Conservation (phyloP, 2,797 vertebrate genomes). For the Eupleurogrammus muticus region DNA sequence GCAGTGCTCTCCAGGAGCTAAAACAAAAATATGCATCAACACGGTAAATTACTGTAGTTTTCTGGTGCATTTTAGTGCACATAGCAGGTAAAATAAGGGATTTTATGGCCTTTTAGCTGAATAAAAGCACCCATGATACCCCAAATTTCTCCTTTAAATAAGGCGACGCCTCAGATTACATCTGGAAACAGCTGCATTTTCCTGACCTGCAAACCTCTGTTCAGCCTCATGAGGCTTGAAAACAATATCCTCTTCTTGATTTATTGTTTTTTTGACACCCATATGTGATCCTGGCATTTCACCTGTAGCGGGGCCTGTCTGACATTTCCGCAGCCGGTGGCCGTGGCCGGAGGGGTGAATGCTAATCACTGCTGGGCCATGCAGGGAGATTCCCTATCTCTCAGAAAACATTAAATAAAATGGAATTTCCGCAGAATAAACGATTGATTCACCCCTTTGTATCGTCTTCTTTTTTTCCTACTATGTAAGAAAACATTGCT, state of each 20-base stretch:
- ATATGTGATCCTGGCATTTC: constrained; percentile 45
- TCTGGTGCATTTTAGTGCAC: too few relatives aligned
- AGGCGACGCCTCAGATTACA: too few relatives aligned
- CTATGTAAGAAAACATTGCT: constrained; percentile 11
- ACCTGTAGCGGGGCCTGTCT: constrained; percentile 48
- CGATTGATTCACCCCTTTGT: neutral
- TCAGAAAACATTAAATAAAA: constrained; percentile 7
- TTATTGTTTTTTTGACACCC: constrained; percentile 55
- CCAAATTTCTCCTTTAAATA: too few relatives aligned
- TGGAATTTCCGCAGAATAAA: constrained; percentile 22
- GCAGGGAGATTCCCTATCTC: constrained; percentile 6
- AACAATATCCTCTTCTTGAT: constrained; percentile 52
- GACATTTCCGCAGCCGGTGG: constrained; percentile 61
- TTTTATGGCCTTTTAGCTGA: too few relatives aligned
- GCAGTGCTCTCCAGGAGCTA: too few relatives aligned
- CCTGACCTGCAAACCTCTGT: neutral
- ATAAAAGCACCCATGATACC: too few relatives aligned
- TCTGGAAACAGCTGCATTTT: too few relatives aligned
- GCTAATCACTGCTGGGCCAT: constrained; percentile 32
- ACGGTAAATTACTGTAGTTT: too few relatives aligned
- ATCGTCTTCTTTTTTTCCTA: neutral
- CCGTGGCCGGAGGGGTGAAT: constrained; percentile 39
- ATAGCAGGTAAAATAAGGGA: too few relatives aligned
- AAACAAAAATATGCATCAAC: too few relatives aligned
- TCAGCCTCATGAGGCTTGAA: constrained; percentile 42